A percentile compares a stretch with the other conserved stretches of the same genome.
Conservation (phyloP, 1,140 invertebrate species). For the Drosophila sturtevanti region DNA sequence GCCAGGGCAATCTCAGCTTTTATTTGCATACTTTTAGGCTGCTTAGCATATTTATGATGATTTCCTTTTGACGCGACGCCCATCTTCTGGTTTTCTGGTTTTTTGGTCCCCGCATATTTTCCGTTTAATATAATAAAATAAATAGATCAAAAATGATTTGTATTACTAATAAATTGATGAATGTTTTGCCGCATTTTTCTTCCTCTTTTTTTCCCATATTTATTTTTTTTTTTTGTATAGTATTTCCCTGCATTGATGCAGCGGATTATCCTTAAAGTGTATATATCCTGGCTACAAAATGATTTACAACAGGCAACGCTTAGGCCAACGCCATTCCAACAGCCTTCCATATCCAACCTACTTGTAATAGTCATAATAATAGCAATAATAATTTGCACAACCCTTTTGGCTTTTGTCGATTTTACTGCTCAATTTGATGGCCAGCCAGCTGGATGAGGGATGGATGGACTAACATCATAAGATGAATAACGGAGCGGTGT, state of each 20-base stretch:
- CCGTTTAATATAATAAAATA: neutral
- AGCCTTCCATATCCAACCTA: conserved; percentile 54
- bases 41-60: conserved; percentile 60
- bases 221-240: neutral
- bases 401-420: conserved; percentile 65
- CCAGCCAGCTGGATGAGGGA: conserved; percentile 26
- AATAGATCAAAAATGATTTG: conserved; percentile 46
- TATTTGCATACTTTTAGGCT: conserved; percentile 70
- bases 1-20: conserved; percentile 53
- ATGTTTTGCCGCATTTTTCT: conserved; percentile 33
- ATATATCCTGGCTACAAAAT: neutral
- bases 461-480: neutral
- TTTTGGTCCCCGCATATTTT: neutral
- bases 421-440: conserved; percentile 73
- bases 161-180: conserved; percentile 72
- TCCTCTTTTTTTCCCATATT: too few relatives aligned
- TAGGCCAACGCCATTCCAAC: conserved; percentile 17
- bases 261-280: neutral
- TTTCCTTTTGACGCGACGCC: conserved; percentile 20
- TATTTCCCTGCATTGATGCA: neutral
- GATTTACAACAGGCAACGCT: conserved; percentile 22
- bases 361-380: conserved; percentile 71
- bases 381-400: conserved; percentile 76
- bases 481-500: too few relatives aligned
- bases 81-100: neutral